These are phyloP conservation scores for Lasiommata megera DNA, from an alignment of 2,888 invertebrate genomes.

Conservation along the genomic window DNA sequence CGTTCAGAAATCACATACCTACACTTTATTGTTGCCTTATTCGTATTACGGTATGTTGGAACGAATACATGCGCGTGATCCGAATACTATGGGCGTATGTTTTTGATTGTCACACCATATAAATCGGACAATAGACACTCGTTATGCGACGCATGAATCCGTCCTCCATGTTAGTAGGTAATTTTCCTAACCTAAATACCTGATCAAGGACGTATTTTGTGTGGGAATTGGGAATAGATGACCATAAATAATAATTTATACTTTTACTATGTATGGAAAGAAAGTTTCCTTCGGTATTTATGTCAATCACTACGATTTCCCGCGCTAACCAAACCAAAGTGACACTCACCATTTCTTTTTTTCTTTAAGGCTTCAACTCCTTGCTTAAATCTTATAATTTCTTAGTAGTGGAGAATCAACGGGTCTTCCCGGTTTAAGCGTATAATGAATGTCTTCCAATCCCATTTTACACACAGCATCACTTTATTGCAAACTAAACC, in stretches of 20 bases:
- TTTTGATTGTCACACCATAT: slow-evolving; percentile 60
- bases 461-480: too few relatives aligned
- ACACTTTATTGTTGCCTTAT: slow-evolving; percentile 66
- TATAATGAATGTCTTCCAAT: too few relatives aligned
- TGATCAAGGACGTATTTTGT: slow-evolving; percentile 62
- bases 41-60: slow-evolving; percentile 77
- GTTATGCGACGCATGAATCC: slow-evolving; percentile 54
- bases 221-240: slow-evolving; percentile 44
- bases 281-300: neutral
- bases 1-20: slow-evolving; percentile 36
- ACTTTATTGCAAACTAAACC: too few relatives aligned
- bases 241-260: neutral
- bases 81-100: slow-evolving; percentile 57
- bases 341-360: too few relatives aligned
- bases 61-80: slow-evolving; percentile 72
- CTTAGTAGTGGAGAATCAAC: too few relatives aligned
- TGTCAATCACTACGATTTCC: too few relatives aligned
- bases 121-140: slow-evolving; percentile 66
- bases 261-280: neutral
- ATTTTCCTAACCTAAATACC: slow-evolving; percentile 72
- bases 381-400: too few relatives aligned
- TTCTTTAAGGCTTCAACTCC: too few relatives aligned
- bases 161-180: slow-evolving; percentile 60
- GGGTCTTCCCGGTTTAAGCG: too few relatives aligned
- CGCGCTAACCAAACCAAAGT: too few relatives aligned